These are phyloP conservation scores for Turritopsis dohrnii DNA, from an alignment of 30 jellyfish, hydroid and myxozoan genomes.

Conservation along the genomic window DNA sequence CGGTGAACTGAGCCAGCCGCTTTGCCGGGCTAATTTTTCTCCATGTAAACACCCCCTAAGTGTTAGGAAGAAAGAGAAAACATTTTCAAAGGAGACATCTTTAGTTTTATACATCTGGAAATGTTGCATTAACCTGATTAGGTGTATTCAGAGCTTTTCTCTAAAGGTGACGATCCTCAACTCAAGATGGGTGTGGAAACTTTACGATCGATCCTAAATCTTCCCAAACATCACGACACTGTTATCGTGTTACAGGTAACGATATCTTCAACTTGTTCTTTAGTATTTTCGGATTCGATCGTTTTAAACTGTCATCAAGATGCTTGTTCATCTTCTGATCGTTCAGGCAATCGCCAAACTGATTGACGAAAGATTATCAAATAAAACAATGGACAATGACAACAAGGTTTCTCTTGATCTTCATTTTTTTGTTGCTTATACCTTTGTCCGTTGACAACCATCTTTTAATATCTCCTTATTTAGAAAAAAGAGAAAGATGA, in stretches of 20 bases:
- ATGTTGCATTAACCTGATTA: too few species aligned
- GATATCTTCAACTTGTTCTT: background rate
- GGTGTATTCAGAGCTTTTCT: too few species aligned
- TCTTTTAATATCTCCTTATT: too few species aligned
- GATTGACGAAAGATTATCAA: slow-evolving; percentile 31
- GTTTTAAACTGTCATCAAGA: background rate
- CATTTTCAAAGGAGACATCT: too few species aligned
- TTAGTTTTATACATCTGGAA: too few species aligned
- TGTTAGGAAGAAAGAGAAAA: too few species aligned
- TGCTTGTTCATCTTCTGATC: background rate
- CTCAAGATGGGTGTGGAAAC: slow-evolving; percentile 66
- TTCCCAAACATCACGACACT: slow-evolving; percentile 72
- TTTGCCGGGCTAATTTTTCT: too few species aligned
- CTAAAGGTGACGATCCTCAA: slow-evolving; percentile 58
- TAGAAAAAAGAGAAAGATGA: background rate
- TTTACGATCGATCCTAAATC: slow-evolving; percentile 44
- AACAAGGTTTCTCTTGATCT: background rate
- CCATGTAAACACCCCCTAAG: too few species aligned
- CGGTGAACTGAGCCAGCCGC: too few species aligned
- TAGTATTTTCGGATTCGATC: background rate
- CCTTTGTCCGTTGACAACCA: background rate
- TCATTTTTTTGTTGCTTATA: background rate
- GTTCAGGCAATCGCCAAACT: slow-evolving; percentile 36
- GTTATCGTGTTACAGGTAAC: slow-evolving; percentile 50
- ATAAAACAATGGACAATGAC: background rate